These are phyloP conservation scores for Scomber japonicus DNA, from an alignment of 2,113 vertebrate species.

Conservation along the genomic window DNA sequence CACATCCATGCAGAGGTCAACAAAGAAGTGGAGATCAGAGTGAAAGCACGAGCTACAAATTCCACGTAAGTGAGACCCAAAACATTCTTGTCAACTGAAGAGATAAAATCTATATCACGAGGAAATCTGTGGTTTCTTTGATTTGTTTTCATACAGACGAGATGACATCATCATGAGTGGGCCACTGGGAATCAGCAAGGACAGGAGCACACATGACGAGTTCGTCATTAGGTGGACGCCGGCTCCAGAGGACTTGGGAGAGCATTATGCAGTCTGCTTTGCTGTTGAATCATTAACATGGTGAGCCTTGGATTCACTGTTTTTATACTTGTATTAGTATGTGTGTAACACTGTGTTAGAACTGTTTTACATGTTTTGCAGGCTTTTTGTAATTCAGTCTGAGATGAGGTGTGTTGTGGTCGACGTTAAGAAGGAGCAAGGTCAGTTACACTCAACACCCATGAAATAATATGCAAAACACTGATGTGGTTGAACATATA, in stretches of 20 bases:
- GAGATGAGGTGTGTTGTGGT: conserved; percentile 80
- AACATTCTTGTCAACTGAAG: background rate
- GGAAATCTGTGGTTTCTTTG: background rate
- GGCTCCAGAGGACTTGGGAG: conserved; percentile 48
- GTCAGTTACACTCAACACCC: conserved; percentile 39
- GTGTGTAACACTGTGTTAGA: background rate
- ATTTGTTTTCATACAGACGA: conserved; percentile 57
- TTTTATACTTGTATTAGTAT: background rate
- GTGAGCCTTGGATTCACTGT: conserved; percentile 42
- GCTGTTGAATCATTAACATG: conserved; percentile 62
- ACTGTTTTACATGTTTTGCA: background rate
- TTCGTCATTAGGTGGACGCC: conserved; percentile 75
- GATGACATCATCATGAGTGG: conserved; percentile 70
- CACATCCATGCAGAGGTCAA: conserved; percentile 54
- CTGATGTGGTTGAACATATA: no score
- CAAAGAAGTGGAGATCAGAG: conserved; percentile 70
- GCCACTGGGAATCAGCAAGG: conserved; percentile 58
- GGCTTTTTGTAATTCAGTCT: conserved; percentile 50
- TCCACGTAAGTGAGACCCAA: conserved; percentile 56
- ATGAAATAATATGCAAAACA: no score
- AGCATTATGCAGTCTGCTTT: conserved; percentile 73
- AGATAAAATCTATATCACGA: background rate
- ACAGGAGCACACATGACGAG: conserved; percentile 43
- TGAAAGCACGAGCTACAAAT: conserved; percentile 60
- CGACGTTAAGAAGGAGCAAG: background rate